These are phyloP conservation scores for Takifugu rubripes DNA, from an alignment of 2,797 vertebrate genomes.

Conservation along the genomic window DNA sequence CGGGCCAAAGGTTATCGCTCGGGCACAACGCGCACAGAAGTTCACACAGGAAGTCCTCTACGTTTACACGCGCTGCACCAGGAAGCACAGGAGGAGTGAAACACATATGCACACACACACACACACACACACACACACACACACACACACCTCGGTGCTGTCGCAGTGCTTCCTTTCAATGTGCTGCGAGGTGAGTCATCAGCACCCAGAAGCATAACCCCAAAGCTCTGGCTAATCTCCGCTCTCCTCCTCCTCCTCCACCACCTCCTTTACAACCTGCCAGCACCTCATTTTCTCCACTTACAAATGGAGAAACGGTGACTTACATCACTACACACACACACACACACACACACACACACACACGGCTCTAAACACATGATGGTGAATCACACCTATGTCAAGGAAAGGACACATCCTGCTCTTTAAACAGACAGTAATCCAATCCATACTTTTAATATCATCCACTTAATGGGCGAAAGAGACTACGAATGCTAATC, in stretches of 20 bases:
- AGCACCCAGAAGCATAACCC: slow-evolving; percentile 67
- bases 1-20: slow-evolving; percentile 75
- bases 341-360: slow-evolving; percentile 30
- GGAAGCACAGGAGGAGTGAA: slow-evolving; percentile 65
- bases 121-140: slow-evolving; percentile 29
- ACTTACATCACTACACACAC: slow-evolving; percentile 56
- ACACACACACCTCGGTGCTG: slow-evolving; percentile 70
- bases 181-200: slow-evolving; percentile 80
- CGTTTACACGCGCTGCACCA: slow-evolving; percentile 75
- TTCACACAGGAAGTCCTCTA: slow-evolving; percentile 73
- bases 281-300: slow-evolving; percentile 71
- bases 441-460: slow-evolving; percentile 13
- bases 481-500: slow-evolving; percentile 1
- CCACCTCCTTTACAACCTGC: slow-evolving; percentile 55
- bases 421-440: slow-evolving; percentile 7
- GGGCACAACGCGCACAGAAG: slow-evolving; percentile 71
- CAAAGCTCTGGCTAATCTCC: slow-evolving; percentile 64
- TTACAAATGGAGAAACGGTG: slow-evolving; percentile 56
- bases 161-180: slow-evolving; percentile 75
- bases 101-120: slow-evolving; percentile 47
- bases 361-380: slow-evolving; percentile 36
- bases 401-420: not conserved
- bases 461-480: slow-evolving; percentile 18
- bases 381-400: slow-evolving; percentile 11
- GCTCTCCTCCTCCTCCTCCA: slow-evolving; percentile 45